phyloP scores from a whole-genome alignment of 2,113 vertebrate genomes.

The Datnioides undecimradiatus region DNA sequence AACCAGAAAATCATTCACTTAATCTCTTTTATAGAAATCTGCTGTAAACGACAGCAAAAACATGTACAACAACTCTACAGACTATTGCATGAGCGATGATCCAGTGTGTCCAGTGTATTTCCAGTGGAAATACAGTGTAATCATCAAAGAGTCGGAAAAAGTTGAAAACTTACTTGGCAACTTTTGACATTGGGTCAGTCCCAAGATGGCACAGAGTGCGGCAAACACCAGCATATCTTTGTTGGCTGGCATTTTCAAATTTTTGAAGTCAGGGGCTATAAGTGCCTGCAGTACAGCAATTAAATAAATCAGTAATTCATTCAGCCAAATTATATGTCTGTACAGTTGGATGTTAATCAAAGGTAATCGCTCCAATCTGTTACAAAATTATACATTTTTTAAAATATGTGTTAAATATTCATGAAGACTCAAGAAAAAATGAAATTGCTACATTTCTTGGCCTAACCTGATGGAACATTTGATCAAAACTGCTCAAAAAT shows the following conservation, averaged over 20 bases:
- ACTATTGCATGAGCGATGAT: background rate
- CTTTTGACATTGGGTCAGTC: slow-evolving; percentile 74
- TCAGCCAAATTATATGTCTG: background rate
- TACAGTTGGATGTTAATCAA: background rate
- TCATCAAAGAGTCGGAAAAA: background rate
- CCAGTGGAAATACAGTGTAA: background rate
- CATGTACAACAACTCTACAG: background rate
- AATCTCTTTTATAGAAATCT: background rate
- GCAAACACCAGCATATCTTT: slow-evolving; percentile 73
- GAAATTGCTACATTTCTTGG: background rate
- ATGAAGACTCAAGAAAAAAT: background rate
- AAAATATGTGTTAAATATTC: background rate
- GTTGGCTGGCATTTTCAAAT: slow-evolving; percentile 68
- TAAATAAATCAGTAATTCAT: slow-evolving; percentile 1
- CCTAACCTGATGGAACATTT: background rate
- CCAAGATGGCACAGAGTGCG: slow-evolving; percentile 69
- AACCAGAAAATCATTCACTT: background rate
- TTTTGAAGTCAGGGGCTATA: slow-evolving; percentile 51
- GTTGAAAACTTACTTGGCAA: slow-evolving; percentile 79
- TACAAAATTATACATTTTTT: background rate
- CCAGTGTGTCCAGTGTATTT: background rate
- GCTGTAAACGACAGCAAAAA: background rate
- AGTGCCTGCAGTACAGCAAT: slow-evolving; percentile 68
- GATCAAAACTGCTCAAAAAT: background rate
- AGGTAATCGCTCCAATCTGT: background rate